These are phyloP conservation scores for Anoncus sp. DNA, from an alignment of 2,888 invertebrate species.

Conservation along the genomic window DNA sequence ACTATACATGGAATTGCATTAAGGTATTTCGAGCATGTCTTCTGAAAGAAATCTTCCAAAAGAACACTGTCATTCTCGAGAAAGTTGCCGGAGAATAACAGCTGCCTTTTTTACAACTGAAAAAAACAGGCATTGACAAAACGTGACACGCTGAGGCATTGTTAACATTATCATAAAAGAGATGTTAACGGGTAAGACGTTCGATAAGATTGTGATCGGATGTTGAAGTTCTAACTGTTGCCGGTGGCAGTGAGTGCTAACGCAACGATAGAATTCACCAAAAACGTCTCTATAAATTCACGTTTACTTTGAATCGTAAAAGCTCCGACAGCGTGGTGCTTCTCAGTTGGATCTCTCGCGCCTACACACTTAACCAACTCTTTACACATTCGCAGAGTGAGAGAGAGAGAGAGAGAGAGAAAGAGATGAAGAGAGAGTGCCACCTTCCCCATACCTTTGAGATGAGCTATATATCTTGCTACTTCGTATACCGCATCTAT, in stretches of 20 bases:
- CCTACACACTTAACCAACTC: constrained; percentile 44
- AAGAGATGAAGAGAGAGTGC: constrained; percentile 18
- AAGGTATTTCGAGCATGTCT: background rate
- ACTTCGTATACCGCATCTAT: constrained; percentile 69
- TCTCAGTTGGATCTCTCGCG: constrained; percentile 69
- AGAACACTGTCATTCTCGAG: too few species aligned
- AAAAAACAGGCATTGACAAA: constrained; percentile 5
- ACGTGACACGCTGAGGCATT: constrained; percentile 69
- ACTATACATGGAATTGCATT: background rate
- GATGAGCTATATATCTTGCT: constrained; percentile 49
- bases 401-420: constrained; percentile 1
- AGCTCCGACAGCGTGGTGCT: constrained; percentile 73
- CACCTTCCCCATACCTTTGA: constrained; percentile 23
- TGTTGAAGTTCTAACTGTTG: constrained; percentile 25
- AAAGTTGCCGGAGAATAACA: too few species aligned
- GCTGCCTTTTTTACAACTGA: too few species aligned
- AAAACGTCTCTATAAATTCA: constrained; percentile 81
- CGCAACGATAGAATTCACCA: constrained; percentile 68
- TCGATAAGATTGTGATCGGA: constrained; percentile 56
- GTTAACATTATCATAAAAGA: constrained; percentile 81
- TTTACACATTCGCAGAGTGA: constrained; percentile 37
- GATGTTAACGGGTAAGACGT: constrained; percentile 73
- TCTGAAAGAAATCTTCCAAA: background rate
- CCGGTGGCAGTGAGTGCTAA: constrained; percentile 64
- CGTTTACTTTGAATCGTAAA: constrained; percentile 82